These are phyloP conservation scores for Lepus townsendii DNA, from an alignment of 2,797 vertebrate species.

Conservation along the genomic window DNA sequence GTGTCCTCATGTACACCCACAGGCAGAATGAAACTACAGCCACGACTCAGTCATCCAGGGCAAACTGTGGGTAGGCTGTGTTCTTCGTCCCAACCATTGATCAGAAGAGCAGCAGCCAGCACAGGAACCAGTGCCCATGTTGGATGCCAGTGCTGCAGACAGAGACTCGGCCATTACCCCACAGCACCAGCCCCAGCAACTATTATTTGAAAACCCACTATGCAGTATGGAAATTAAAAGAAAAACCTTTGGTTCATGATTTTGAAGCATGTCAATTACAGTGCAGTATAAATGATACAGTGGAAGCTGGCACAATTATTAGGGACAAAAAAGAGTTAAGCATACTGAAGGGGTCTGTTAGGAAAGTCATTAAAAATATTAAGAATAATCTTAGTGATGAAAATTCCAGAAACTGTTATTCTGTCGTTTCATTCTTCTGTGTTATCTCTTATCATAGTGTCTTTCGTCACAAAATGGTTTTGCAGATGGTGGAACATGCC, in stretches of 20 bases:
- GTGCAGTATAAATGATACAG: background rate
- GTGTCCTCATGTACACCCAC: background rate
- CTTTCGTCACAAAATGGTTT: background rate
- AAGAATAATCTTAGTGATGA: background rate
- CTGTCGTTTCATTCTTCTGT: background rate
- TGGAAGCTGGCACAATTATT: background rate
- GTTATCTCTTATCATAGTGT: background rate
- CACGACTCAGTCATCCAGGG: background rate
- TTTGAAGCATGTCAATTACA: background rate
- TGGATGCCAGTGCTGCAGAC: no score
- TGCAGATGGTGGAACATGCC: background rate
- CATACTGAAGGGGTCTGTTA: background rate
- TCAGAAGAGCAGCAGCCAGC: background rate
- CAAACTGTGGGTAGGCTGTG: background rate
- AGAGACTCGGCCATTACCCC: no score
- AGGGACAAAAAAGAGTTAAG: background rate
- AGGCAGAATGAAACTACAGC: background rate
- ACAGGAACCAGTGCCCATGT: background rate
- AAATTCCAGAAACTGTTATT: background rate
- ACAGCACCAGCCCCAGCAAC: background rate
- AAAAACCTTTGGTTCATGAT: background rate
- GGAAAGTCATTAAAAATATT: slow-evolving; percentile 22
- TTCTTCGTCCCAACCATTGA: background rate
- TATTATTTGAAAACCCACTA: background rate
- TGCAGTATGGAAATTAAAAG: background rate